Evolutionary conservation across 1,140 invertebrate genomes (phyloP).

Genomic region (Ganaspis sp.): DNA sequence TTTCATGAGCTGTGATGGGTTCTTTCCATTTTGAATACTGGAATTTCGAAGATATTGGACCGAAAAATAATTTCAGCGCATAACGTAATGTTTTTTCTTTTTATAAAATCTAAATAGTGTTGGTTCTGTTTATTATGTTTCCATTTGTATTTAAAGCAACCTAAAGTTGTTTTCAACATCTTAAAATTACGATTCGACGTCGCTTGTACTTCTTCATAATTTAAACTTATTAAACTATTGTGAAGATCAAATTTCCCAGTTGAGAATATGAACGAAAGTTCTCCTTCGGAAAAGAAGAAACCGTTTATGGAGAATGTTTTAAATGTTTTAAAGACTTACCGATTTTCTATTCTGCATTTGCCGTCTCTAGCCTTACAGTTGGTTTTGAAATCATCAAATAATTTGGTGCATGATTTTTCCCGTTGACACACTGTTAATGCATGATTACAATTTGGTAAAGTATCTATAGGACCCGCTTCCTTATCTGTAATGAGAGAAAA

Average conservation of each 20-base stretch:
- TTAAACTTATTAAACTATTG: no score
- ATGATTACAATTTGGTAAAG: conserved; percentile 91
- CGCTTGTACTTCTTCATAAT: no score
- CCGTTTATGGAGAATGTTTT: no score
- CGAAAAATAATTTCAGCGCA: not conserved
- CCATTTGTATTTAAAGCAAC: no score
- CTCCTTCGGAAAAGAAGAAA: no score
- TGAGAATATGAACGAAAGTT: no score
- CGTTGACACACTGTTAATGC: conserved; percentile 88
- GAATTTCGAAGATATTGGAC: not conserved
- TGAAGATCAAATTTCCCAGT: no score
- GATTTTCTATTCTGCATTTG: conserved; percentile 90
- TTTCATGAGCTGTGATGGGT: not conserved
- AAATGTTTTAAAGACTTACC: conserved; percentile 78
- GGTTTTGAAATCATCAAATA: conserved; percentile 89
- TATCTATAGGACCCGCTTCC: conserved; percentile 90
- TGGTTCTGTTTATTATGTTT: no score
- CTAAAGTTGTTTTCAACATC: no score
- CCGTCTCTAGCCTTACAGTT: conserved; percentile 89
- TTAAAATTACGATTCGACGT: no score
- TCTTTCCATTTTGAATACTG: not conserved
- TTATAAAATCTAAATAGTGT: no score
- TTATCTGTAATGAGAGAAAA: conserved; percentile 81
- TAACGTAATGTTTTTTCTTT: no score
- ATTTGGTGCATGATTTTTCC: conserved; percentile 84